These are phyloP conservation scores for Melanerpes formicivorus DNA, from an alignment of 2,113 vertebrate species.

Conservation along the genomic window DNA sequence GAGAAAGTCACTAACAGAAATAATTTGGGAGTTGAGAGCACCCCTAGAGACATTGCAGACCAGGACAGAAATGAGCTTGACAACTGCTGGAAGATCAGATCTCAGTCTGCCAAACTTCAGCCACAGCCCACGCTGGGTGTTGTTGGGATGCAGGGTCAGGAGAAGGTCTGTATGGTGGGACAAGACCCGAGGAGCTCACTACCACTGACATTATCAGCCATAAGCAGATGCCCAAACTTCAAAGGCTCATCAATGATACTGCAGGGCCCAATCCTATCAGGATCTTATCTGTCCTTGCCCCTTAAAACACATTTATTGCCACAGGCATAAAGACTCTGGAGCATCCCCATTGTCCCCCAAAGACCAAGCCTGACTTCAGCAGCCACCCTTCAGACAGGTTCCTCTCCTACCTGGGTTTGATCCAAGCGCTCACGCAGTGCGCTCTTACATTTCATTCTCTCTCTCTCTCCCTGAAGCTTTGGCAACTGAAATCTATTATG, in stretches of 20 bases:
- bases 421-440: slow-evolving; percentile 28
- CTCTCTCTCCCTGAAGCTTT: slow-evolving; percentile 63
- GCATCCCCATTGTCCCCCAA: neutral
- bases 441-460: slow-evolving; percentile 56
- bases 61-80: neutral
- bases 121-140: fast-evolving
- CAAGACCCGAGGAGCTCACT: neutral
- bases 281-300: neutral
- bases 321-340: fast-evolving
- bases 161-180: neutral
- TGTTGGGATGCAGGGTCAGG: neutral
- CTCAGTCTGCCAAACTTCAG: neutral
- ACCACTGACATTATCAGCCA: neutral
- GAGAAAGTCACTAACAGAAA: neutral
- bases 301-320: neutral
- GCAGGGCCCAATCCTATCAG: neutral
- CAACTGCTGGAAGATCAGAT: neutral
- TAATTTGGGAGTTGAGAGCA: neutral
- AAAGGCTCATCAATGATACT: fast-evolving
- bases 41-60: neutral
- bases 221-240: neutral
- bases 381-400: neutral
- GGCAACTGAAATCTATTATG: slow-evolving; percentile 81
- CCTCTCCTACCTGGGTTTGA: slow-evolving; percentile 22
- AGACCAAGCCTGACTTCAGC: neutral